Evolutionary conservation across 2,113 vertebrate species (phyloP), one percentile per base, ranked within the genome.

Genomic region (Bujurquina vittata): DNA sequence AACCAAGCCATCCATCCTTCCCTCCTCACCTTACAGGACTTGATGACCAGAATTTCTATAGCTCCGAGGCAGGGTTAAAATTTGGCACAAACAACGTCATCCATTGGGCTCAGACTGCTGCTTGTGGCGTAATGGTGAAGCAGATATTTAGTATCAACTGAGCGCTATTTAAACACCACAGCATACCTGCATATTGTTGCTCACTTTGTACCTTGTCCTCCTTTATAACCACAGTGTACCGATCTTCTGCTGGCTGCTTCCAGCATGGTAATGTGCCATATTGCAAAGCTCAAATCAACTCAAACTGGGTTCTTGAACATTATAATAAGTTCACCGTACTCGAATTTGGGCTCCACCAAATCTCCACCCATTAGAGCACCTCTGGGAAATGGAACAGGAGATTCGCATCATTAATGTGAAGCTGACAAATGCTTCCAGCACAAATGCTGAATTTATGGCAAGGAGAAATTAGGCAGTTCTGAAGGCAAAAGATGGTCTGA

Each of bases 31-130:
- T 97, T 98, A 88, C 98, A 99, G 73, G 95, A 98, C 86, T 97
- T 97, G 58, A 99, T 98, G 67, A 98, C 82, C 98, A 1, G 98
- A 99, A 89, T 99, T 99, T 91, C 97, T 99, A 79, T 99, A 99
- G 79, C 95, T 98, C 90, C 1, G 10, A 33, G 6, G 6, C 6
- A 7, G 33, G 33, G 33, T 33, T 6, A 33, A 6, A 33, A 33
- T 33, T 5, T 33, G 31, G 4, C 31, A 33, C 4, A 33, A 33
- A 33, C 31, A 7, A 5, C 33, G 7, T 33, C 33, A 33, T 33
- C 9, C 10, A 37, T 37, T 6, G 3, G 2, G 8, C 17, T 52
- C 17, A 52, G 18, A 15, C 49, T 52, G 18, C 15, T 54, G 4
- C 17, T 54, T 18, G 17, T 18, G 2, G 49, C 20, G 49, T 8